phyloP scores from a whole-genome alignment of 2,888 invertebrate species.

The Cremastobaeus sp. region DNA sequence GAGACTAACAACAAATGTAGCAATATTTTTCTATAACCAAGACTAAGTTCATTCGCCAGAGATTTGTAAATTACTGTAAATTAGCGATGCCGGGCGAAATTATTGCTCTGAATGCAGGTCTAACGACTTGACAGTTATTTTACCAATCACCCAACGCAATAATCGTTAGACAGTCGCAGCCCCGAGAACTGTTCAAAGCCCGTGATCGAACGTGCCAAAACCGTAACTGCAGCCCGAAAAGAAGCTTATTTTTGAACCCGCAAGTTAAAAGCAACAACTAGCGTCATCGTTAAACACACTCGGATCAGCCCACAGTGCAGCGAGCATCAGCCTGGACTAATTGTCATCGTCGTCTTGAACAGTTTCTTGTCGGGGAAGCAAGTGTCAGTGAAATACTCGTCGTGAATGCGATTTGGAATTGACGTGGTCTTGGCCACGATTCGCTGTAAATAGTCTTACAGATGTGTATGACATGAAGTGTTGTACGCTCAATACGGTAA shows the following conservation, averaged over 20 bases:
- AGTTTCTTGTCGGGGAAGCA: slow-evolving; percentile 49
- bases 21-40: slow-evolving; percentile 27
- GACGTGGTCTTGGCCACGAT: slow-evolving; percentile 59
- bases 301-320: no score
- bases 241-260: no score
- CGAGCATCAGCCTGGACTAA: no score
- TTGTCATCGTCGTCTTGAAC: slow-evolving; percentile 50
- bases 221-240: no score
- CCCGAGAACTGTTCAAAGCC: slow-evolving; percentile 34
- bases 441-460: slow-evolving; percentile 56
- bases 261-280: no score
- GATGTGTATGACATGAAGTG: slow-evolving; percentile 44
- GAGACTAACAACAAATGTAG: slow-evolving; percentile 22
- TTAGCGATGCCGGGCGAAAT: slow-evolving; percentile 12
- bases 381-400: slow-evolving; percentile 54
- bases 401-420: slow-evolving; percentile 60
- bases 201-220: slow-evolving; percentile 24
- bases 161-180: slow-evolving; percentile 10
- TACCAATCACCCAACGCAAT: no score
- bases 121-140: slow-evolving; percentile 13
- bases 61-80: slow-evolving; percentile 7
- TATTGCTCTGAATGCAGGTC: slow-evolving; percentile 12
- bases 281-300: no score
- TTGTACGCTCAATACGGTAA: slow-evolving; percentile 50
- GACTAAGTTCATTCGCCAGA: slow-evolving; percentile 1